Conservation (phyloP, 2,888 invertebrate genomes). For the Tetragonisca angustula region DNA sequence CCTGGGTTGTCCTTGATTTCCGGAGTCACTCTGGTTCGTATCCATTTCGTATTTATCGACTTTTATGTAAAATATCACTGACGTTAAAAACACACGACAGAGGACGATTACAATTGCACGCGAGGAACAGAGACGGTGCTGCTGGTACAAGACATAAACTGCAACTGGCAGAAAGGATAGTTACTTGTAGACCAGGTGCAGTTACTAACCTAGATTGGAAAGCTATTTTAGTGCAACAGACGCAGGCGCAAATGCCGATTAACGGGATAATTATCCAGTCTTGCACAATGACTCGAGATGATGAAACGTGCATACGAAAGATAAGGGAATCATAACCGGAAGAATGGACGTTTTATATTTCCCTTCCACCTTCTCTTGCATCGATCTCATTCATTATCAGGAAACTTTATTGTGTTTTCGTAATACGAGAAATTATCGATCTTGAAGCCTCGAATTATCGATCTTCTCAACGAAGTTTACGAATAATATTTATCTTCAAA, state of each 20-base stretch:
- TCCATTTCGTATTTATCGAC: background rate
- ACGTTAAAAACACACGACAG: background rate
- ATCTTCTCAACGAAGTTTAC: background rate
- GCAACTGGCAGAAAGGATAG: slow-evolving; percentile 62
- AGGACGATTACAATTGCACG: background rate
- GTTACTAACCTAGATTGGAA: slow-evolving; percentile 76
- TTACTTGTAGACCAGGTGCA: slow-evolving; percentile 68
- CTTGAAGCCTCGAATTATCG: too few species aligned
- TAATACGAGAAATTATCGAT: too few species aligned
- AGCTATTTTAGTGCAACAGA: slow-evolving; percentile 45
- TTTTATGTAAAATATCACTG: background rate
- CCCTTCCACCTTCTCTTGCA: background rate
- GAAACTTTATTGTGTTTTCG: background rate
- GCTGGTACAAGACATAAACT: slow-evolving; percentile 34
- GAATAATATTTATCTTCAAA: background rate
- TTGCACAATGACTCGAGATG: slow-evolving; percentile 2
- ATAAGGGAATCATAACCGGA: background rate
- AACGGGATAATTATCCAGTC: slow-evolving; percentile 56
- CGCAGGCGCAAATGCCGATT: slow-evolving; percentile 73
- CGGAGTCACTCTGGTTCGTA: slow-evolving; percentile 8
- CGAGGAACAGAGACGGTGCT: slow-evolving; percentile 15
- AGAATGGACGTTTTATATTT: background rate
- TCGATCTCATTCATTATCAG: background rate
- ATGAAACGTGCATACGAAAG: background rate
- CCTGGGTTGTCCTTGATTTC: slow-evolving; percentile 18